Evolutionary conservation across 64 coral and sea anemone genomes (phyloP), one percentile per base, ranked within the genome.

Genomic region (Catalaphyllia jardinei): DNA sequence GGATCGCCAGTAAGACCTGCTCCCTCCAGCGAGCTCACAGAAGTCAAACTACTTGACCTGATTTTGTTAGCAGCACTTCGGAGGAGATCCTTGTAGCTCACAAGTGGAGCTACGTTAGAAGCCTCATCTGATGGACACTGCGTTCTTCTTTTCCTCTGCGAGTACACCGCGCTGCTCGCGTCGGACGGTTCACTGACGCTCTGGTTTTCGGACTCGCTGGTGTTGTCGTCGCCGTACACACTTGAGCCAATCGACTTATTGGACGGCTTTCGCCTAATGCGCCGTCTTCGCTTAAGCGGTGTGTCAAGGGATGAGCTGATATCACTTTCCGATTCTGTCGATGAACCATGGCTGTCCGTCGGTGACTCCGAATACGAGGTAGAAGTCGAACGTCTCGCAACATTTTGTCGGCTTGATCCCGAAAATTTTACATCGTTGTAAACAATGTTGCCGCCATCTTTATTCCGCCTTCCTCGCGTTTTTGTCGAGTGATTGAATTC

Each of bases 161-260:
- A 62, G 65, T 78, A 13, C 64, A 62, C 39, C 29, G 73, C 74
- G 81, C 87, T 73, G 86, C 86, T 35, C 76, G 67, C 82, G 38
- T 79, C 89, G 35, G 88, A 60, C 75, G 73, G 24, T 82, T 96
- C 79, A 82, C 95, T 74, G 73, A 92, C 74, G 71, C 81, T 85
- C 87, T 74, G 95, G 91, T 85, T 96, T 92, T 76, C 95, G 75
- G 81, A 85, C 75, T 96, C 95, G 9, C 86, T 96, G 9, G 95
- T 96, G 73, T 96, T 96, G 87, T 96, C 95, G 31, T 96, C 95
- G 55, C 95, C 92, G 63, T 93, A 93, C 65, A 93, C 76, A 86
- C 94, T 96, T 89, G 95, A 93, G 67, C 92, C 95, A 79, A 96
- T 90, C 88, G 95, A 96, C 89, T 97, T 97, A 86, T 86, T 88